Conservation (phyloP, 2,113 vertebrate genomes). For the Sylvilagus bachmani region DNA sequence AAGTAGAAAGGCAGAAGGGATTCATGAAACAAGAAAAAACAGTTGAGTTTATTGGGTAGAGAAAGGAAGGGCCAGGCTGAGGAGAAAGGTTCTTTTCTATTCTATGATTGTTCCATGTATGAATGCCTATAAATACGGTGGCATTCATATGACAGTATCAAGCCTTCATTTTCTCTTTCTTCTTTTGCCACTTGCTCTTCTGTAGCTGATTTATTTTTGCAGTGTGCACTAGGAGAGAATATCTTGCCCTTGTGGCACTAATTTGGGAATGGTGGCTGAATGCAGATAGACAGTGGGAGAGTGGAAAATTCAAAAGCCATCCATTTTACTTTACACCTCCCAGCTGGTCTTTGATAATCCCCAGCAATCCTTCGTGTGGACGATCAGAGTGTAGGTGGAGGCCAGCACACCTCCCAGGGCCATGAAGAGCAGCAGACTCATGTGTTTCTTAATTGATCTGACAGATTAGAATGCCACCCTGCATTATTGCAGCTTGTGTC, state of each 20-base stretch:
- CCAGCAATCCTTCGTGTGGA: not conserved
- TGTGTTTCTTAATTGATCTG: not conserved
- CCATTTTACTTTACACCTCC: not conserved
- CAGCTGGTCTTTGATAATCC: not conserved
- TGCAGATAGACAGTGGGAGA: not conserved
- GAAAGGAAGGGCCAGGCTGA: not conserved
- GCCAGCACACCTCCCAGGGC: not conserved
- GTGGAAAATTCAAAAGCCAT: not conserved
- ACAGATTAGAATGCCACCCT: not conserved
- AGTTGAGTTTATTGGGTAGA: not conserved
- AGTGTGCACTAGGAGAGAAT: not conserved
- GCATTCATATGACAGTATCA: not conserved
- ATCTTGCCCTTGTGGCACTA: not conserved
- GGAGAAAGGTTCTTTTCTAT: not conserved
- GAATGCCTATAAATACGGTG: not conserved
- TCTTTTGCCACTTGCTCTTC: not conserved
- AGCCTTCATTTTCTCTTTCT: not conserved
- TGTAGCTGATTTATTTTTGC: not conserved
- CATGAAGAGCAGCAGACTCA: fast-evolving
- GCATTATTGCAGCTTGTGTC: not conserved
- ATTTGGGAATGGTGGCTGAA: constrained; percentile 20
- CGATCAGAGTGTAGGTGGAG: not conserved
- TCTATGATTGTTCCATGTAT: not conserved
- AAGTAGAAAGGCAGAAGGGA: not conserved
- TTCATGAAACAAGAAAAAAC: not conserved